phyloP scores from a whole-genome alignment of 2,113 vertebrate species.

The Cettia cetti region DNA sequence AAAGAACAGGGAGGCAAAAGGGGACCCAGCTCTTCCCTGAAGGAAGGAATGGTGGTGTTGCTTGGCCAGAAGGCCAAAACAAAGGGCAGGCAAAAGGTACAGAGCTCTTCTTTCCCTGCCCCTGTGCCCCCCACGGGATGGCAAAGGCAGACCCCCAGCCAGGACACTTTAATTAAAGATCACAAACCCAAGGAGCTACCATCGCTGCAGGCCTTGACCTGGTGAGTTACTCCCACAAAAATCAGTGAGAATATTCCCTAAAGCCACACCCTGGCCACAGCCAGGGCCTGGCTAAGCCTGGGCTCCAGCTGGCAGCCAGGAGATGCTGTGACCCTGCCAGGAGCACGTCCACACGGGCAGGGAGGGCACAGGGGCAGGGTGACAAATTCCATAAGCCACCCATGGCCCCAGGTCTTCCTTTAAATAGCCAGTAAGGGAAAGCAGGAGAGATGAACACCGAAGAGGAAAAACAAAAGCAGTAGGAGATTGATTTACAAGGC shows the following conservation, averaged over 20 bases:
- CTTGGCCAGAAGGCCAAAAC: neutral
- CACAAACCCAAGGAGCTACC: neutral
- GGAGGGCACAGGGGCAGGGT: neutral
- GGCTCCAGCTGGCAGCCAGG: neutral
- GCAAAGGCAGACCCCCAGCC: neutral
- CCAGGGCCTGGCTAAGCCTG: neutral
- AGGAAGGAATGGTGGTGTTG: neutral
- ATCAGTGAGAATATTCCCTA: neutral
- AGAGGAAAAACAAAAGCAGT: constrained; percentile 5
- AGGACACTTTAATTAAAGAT: neutral
- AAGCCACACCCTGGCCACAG: neutral
- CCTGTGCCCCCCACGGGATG: neutral
- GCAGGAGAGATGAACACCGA: neutral
- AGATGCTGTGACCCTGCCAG: neutral
- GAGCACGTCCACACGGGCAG: neutral
- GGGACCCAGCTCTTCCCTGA: neutral
- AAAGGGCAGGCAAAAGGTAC: neutral
- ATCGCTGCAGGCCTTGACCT: neutral
- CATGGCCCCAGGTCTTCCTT: neutral
- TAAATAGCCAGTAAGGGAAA: neutral
- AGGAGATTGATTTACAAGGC: constrained; percentile 34
- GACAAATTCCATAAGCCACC: neutral
- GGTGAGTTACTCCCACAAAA: neutral
- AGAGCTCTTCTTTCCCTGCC: neutral
- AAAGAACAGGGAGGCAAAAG: too few relatives aligned